Conservation (phyloP, 2,888 invertebrate species). For the Amblyteles armatorius region DNA sequence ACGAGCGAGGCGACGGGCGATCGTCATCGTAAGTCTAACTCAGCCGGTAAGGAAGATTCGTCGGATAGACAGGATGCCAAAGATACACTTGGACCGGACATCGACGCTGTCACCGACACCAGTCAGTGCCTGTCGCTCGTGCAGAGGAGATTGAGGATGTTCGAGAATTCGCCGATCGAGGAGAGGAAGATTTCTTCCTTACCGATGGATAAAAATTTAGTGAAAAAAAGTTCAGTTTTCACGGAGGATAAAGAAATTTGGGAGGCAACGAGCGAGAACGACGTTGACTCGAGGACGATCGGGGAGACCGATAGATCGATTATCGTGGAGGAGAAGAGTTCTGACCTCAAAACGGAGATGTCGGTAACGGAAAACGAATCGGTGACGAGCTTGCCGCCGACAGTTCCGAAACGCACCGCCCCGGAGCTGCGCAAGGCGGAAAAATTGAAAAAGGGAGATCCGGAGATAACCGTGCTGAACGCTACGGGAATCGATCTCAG, state of each 20-base stretch:
- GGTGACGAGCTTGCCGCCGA: constrained; percentile 16
- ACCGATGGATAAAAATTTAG: background rate
- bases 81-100: constrained; percentile 73
- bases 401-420: constrained; percentile 42
- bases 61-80: constrained; percentile 76
- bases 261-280: constrained; percentile 4
- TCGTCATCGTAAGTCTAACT: background rate
- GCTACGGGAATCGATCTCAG: constrained; percentile 71
- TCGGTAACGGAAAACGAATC: background rate
- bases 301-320: constrained; percentile 6
- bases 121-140: constrained; percentile 76
- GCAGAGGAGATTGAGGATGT: constrained; percentile 77
- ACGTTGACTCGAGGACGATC: background rate
- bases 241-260: constrained; percentile 10
- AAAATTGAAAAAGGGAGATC: constrained; percentile 8
- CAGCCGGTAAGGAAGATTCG: constrained; percentile 56
- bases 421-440: constrained; percentile 7
- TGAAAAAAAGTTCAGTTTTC: background rate
- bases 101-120: constrained; percentile 26
- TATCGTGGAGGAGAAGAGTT: constrained; percentile 17
- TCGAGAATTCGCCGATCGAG: constrained; percentile 69
- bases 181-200: background rate
- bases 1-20: constrained; percentile 24
- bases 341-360: background rate
- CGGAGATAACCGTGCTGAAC: constrained; percentile 62